Evolutionary conservation across 2,113 vertebrate genomes (phyloP).

Genomic region (Chaetops frenatus): DNA sequence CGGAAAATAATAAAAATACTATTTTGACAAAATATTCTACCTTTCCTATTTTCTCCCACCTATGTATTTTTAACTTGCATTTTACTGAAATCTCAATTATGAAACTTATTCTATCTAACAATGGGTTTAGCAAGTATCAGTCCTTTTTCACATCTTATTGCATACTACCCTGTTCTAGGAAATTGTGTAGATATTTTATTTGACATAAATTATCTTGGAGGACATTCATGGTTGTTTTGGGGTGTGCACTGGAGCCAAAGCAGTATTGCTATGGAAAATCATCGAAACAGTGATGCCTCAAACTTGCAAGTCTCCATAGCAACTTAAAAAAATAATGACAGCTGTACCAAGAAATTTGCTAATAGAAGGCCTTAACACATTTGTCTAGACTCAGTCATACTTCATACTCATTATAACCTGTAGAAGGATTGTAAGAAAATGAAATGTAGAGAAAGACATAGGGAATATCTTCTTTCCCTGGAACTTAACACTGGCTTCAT

Average conservation of each 20-base stretch:
- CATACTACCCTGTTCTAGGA: not conserved
- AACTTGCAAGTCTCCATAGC: constrained; percentile 31
- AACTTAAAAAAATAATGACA: constrained; percentile 59
- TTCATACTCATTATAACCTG: constrained; percentile 10
- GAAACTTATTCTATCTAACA: not conserved
- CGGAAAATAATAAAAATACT: not conserved
- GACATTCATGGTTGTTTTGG: not conserved
- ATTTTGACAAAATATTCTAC: not conserved
- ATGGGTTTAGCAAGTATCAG: not conserved
- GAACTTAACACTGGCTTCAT: not conserved
- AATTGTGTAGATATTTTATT: not conserved
- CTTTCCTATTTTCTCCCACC: not conserved
- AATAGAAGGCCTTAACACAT: constrained; percentile 42
- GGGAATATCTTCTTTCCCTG: not conserved
- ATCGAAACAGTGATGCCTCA: not conserved
- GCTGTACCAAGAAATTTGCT: constrained; percentile 42
- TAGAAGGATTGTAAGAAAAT: not conserved
- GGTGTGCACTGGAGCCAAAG: not conserved
- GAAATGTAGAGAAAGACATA: not conserved
- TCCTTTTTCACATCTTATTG: not conserved
- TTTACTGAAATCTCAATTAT: not conserved
- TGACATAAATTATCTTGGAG: not conserved
- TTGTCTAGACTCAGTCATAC: constrained; percentile 10
- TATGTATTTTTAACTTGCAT: not conserved
- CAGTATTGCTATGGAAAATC: constrained; percentile 30